Evolutionary conservation across 1,140 invertebrate genomes (phyloP), one percentile per base, ranked within the genome.

Genomic region (Vanessa tameamea): DNA sequence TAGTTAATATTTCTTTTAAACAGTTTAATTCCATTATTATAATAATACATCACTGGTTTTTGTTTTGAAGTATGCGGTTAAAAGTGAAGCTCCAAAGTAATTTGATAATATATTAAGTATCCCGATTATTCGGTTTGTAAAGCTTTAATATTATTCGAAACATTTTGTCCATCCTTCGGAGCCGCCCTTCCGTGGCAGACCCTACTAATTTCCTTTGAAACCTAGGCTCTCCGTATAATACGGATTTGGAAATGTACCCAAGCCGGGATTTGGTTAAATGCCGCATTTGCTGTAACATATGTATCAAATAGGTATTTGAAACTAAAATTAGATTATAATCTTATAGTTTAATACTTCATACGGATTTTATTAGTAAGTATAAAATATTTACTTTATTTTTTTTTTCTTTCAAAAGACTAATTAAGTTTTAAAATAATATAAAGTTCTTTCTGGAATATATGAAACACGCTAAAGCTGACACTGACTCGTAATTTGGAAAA

Each of bases 161-260:
- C 63, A 70, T 75, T 75, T 53, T 23, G 64, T 72, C 57, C 59
- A 71, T 78, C 69, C 73, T 57, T 75, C 67, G 57, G 16, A 75
- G 47, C 16, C 69, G 53, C 57, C 67, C 70, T 78, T 69, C 68
- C 70, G 66, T 61, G 57, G 64, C 67, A 70, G 71, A 78, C 77
- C 77, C 70, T 64, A 75, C 73, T 78, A 78, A 78, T 78, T 78
- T 78, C 77, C 77, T 76, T 78, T 78, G 77, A 70, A 76, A 67
- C 70, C 77, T 78, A 78, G 77, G 77, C 73, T 75, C 59, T 70
- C 63, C 67, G 71, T 64, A 55, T 78, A 72, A 74, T 78, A 76
- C 67, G 61, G 47, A 63, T 65, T 78, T 63, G 67, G 68, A 73
- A 64, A 68, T 47, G 43, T 37, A 48, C 68, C 68, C 69, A 59